Percentiles rank a stretch among this genome's conserved stretches.
Evolutionary conservation across 2,113 vertebrate species (phyloP).

Genomic region (Ia io): DNA sequence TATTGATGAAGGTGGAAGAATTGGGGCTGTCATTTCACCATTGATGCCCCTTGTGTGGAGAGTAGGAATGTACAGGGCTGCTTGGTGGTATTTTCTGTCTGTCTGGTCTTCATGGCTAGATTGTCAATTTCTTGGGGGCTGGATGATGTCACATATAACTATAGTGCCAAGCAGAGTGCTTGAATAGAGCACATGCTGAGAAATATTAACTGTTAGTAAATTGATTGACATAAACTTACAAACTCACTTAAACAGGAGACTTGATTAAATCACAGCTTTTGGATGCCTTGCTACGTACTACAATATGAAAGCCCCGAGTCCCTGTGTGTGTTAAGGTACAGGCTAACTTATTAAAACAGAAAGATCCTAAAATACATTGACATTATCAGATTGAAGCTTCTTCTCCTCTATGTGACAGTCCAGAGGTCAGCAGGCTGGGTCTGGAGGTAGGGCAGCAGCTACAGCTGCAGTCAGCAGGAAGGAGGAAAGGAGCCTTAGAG

Average conservation of each 20-base stretch:
- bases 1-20: background rate
- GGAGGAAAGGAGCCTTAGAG: background rate
- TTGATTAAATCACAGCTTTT: background rate
- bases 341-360: background rate
- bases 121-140: background rate
- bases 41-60: background rate
- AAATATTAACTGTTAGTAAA: background rate
- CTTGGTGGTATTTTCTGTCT: background rate
- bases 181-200: background rate
- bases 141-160: background rate
- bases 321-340: background rate
- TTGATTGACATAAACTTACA: background rate
- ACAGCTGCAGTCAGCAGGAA: background rate
- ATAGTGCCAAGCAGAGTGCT: background rate
- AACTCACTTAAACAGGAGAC: background rate
- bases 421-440: background rate
- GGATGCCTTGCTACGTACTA: background rate
- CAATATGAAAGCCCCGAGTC: background rate
- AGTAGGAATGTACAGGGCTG: too few species aligned
- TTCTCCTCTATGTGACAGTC: background rate
- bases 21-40: accelerated
- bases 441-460: background rate
- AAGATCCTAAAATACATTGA: background rate
- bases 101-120: background rate
- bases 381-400: background rate